Evolutionary conservation across 2,888 invertebrate species (phyloP).

Genomic region (Stenichneumon culpator): DNA sequence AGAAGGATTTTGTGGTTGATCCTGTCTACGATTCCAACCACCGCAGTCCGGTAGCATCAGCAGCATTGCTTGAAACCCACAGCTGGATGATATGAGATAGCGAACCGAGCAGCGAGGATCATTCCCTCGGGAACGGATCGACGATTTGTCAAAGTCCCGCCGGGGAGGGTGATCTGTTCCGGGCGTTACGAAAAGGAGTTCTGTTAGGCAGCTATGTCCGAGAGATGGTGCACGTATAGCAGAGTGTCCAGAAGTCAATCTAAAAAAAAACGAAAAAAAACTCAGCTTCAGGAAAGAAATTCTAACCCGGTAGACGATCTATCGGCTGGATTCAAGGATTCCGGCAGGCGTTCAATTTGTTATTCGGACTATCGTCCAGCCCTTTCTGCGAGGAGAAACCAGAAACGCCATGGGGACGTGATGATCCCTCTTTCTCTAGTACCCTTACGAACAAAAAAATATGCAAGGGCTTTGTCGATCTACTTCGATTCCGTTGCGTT

Average conservation of each 20-base stretch:
- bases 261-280: conserved; percentile 3
- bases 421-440: neutral
- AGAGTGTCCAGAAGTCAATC: conserved; percentile 54
- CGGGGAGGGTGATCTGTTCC: conserved; percentile 50
- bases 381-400: neutral
- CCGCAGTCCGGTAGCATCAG: conserved; percentile 7
- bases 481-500: conserved; percentile 18
- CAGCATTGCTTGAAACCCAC: conserved; percentile 63
- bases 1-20: conserved; percentile 44
- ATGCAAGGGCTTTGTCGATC: neutral
- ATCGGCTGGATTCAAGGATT: conserved; percentile 55
- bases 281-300: conserved; percentile 8
- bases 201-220: conserved; percentile 59
- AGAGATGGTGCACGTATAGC: conserved; percentile 55
- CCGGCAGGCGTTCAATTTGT: conserved; percentile 59
- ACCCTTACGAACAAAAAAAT: neutral
- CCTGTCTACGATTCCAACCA: conserved; percentile 47
- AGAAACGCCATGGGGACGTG: conserved; percentile 1
- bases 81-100: conserved; percentile 62
- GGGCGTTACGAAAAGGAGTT: conserved; percentile 57
- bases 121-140: conserved; percentile 76
- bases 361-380: conserved; percentile 45
- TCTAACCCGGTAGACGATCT: conserved; percentile 42
- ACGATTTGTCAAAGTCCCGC: conserved; percentile 83
- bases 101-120: conserved; percentile 46